Evolutionary conservation across 2,888 invertebrate genomes (phyloP).

Genomic region (Galerucella calmariensis): DNA sequence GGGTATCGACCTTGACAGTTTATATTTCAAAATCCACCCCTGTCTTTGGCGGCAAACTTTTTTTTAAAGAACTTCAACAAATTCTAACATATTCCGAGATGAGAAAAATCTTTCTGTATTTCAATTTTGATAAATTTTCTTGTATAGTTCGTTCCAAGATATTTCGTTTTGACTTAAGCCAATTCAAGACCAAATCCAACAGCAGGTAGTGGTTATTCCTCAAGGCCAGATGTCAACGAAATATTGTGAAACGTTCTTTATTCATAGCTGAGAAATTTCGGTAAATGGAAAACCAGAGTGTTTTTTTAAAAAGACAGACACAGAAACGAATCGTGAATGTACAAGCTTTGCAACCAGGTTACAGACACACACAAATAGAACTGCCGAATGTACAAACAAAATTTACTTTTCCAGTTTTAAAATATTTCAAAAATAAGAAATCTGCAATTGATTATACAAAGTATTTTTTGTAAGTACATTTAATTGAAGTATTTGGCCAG

Average conservation of each 20-base stretch:
- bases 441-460: not conserved
- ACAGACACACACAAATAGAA: constrained; percentile 26
- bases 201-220: too few relatives aligned
- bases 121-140: too few relatives aligned
- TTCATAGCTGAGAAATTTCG: not conserved
- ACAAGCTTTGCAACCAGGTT: constrained; percentile 32
- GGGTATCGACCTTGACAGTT: too few relatives aligned
- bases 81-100: too few relatives aligned
- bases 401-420: not conserved
- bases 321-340: constrained; percentile 26
- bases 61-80: too few relatives aligned
- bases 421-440: not conserved
- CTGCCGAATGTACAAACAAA: constrained; percentile 8
- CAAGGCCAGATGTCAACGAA: not conserved
- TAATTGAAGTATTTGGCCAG: constrained; percentile 24
- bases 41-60: too few relatives aligned
- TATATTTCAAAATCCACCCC: too few relatives aligned
- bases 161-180: too few relatives aligned
- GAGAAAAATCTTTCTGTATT: too few relatives aligned
- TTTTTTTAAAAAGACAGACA: constrained; percentile 19
- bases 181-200: too few relatives aligned
- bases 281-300: not conserved
- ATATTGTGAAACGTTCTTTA: not conserved
- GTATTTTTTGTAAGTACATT: constrained; percentile 11
- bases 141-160: too few relatives aligned